Percentiles rank a stretch among this genome's conserved stretches.
phyloP scores from a whole-genome alignment of 2,797 vertebrate species.

The Limosa lapponica region DNA sequence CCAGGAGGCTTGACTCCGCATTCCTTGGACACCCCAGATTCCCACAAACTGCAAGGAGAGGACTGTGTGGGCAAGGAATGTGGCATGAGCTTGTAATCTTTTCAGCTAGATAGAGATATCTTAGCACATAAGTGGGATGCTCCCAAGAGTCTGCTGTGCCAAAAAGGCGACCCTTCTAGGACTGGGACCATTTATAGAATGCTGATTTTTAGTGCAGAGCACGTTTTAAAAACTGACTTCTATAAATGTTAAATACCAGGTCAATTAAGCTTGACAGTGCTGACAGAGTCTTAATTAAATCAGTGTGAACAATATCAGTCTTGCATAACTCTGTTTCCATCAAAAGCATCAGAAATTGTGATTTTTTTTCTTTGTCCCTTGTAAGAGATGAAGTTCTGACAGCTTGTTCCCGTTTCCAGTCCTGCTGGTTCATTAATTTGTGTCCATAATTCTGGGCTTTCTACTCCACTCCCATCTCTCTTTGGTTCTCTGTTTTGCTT shows the following conservation, averaged over 20 bases:
- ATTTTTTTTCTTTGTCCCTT: not conserved
- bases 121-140: not conserved
- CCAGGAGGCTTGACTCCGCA: not conserved
- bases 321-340: slow-evolving; percentile 42
- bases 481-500: not conserved
- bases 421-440: not conserved
- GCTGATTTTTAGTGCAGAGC: not conserved
- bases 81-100: not conserved
- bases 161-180: not conserved
- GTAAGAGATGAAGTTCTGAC: not conserved
- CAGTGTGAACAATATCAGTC: slow-evolving; percentile 22
- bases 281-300: slow-evolving; percentile 61
- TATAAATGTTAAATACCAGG: slow-evolving; percentile 31
- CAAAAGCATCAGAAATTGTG: not conserved
- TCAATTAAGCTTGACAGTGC: slow-evolving; percentile 25
- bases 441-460: not conserved
- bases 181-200: slow-evolving; percentile 7
- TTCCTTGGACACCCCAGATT: not conserved
- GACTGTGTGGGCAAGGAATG: slow-evolving; percentile 4
- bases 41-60: not conserved
- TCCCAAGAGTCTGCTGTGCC: not conserved
- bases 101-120: not conserved
- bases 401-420: not conserved
- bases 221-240: slow-evolving; percentile 22
- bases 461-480: not conserved